Evolutionary conservation across 2,113 vertebrate genomes (phyloP).

Genomic region (Felis catus): DNA sequence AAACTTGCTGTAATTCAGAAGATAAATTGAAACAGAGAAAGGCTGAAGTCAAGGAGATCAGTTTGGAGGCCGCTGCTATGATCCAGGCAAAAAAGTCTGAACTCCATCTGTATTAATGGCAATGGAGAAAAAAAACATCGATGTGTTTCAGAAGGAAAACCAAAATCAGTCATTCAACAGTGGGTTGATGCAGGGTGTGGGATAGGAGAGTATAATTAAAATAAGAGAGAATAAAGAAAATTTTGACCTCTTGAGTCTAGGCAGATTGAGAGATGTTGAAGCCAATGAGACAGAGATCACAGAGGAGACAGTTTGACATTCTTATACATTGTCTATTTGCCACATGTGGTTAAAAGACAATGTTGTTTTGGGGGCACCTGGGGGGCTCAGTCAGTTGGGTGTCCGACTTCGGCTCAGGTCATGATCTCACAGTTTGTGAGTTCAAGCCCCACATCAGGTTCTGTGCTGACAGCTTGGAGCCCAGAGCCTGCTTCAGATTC

Average conservation of each 20-base stretch:
- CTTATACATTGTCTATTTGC: not conserved
- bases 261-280: not conserved
- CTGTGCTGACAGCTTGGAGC: too few relatives aligned
- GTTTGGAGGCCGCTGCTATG: not conserved
- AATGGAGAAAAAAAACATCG: not conserved
- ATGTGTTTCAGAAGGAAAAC: not conserved
- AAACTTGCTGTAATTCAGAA: not conserved
- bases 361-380: not conserved
- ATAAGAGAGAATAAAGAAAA: not conserved
- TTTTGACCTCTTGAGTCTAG: not conserved
- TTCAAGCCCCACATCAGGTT: too few relatives aligned
- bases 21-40: not conserved
- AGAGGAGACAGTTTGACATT: not conserved
- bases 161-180: not conserved
- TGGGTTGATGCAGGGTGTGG: too few relatives aligned
- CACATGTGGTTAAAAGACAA: not conserved
- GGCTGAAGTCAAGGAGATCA: not conserved
- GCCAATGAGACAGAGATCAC: not conserved
- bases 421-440: too few relatives aligned
- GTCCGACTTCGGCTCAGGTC: too few relatives aligned
- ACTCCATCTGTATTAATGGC: not conserved
- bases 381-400: too few relatives aligned
- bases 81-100: not conserved
- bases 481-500: too few relatives aligned
- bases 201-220: not conserved